Percentiles rank a stretch among this genome's conserved stretches.
Evolutionary conservation across 2,113 vertebrate genomes (phyloP).

Genomic region (Cebidichthys violaceus): DNA sequence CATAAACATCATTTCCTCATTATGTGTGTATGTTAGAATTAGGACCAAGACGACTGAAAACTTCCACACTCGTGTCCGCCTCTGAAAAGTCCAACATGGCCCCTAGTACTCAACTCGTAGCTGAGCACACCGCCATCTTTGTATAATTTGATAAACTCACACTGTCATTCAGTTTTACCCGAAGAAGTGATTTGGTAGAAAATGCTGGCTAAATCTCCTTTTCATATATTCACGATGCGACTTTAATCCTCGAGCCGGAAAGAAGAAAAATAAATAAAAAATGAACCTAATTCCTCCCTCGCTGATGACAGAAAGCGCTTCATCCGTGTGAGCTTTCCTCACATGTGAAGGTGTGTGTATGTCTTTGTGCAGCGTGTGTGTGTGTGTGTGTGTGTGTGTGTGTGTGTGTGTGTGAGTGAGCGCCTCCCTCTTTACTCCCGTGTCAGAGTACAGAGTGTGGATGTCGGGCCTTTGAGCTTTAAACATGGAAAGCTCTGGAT

Average conservation of each 20-base stretch:
- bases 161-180: constrained; percentile 45
- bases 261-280: constrained; percentile 12
- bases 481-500: constrained; percentile 16
- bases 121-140: constrained; percentile 10
- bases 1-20: not conserved
- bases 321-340: constrained; percentile 21
- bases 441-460: constrained; percentile 1
- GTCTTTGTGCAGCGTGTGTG: not conserved
- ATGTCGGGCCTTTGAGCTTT: constrained; percentile 5
- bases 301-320: constrained; percentile 55
- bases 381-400: constrained; percentile 38
- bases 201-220: constrained; percentile 50
- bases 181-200: constrained; percentile 55
- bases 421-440: not conserved
- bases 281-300: constrained; percentile 57
- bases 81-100: not conserved
- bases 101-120: not conserved
- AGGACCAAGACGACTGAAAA: not conserved
- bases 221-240: constrained; percentile 69
- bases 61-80: not conserved
- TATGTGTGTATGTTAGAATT: not conserved
- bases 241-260: constrained; percentile 64
- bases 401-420: constrained; percentile 1
- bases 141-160: constrained; percentile 19
- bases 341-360: constrained; percentile 16